Evolutionary conservation across 2,113 vertebrate genomes (phyloP).

Genomic region (Todiramphus saurophagus): DNA sequence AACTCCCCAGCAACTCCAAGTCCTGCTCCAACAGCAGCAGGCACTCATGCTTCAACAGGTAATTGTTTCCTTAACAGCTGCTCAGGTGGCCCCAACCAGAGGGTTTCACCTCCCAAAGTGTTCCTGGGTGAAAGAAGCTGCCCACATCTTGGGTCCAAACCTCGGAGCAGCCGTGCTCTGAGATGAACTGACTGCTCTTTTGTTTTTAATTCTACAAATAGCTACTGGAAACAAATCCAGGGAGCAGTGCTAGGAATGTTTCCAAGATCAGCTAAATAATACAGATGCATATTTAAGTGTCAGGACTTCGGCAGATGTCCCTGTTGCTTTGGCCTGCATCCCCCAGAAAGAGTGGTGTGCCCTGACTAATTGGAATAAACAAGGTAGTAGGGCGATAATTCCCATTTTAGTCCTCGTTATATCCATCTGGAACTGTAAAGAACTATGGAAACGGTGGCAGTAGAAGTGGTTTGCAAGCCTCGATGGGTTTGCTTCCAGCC

Average conservation of each 20-base stretch:
- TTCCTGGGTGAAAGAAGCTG: not conserved
- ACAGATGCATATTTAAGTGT: conserved; percentile 52
- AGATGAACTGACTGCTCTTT: not conserved
- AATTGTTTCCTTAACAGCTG: conserved; percentile 44
- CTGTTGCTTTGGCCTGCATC: not conserved
- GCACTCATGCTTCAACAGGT: conserved; percentile 99
- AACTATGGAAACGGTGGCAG: not conserved
- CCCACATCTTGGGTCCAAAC: not conserved
- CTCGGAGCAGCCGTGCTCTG: not conserved
- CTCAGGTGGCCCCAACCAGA: not conserved
- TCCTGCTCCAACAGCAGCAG: conserved; percentile 98
- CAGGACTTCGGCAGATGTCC: conserved; percentile 39
- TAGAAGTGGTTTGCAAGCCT: conserved; percentile 11
- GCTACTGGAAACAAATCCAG: conserved; percentile 40
- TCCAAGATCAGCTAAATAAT: conserved; percentile 30
- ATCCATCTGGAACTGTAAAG: not conserved
- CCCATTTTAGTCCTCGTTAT: not conserved
- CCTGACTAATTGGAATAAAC: not conserved
- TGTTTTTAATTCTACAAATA: conserved; percentile 48
- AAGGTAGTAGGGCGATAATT: not conserved
- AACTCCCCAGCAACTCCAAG: conserved; percentile 99
- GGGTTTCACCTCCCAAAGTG: fast-evolving
- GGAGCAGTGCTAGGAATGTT: conserved; percentile 21
- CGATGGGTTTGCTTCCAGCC: not conserved
- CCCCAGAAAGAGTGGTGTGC: not conserved